Conservation (phyloP, 1,140 invertebrate species). For the Pachypeltis micranthus region DNA sequence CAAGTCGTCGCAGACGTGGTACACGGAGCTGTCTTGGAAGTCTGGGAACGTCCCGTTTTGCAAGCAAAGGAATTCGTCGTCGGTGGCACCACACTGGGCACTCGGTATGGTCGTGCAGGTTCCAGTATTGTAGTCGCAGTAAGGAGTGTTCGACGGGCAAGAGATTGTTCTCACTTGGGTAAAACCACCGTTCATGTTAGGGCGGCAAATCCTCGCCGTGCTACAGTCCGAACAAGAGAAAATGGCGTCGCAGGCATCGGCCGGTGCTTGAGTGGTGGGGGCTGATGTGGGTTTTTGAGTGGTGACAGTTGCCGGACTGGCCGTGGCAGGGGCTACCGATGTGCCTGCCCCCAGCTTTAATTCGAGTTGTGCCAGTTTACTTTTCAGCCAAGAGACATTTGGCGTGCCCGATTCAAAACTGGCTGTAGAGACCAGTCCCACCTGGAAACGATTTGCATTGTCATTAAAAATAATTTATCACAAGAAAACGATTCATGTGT, state of each 20-base stretch:
- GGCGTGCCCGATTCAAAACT: too few species aligned
- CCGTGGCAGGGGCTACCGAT: too few species aligned
- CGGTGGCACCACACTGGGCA: background rate
- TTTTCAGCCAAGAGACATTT: too few species aligned
- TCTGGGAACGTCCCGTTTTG: conserved; percentile 16
- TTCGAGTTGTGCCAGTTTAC: too few species aligned
- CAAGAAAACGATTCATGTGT: too few species aligned
- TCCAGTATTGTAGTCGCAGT: conserved; percentile 14
- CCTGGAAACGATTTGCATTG: too few species aligned
- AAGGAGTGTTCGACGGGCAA: conserved; percentile 4
- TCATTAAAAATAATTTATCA: too few species aligned
- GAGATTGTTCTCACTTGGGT: background rate
- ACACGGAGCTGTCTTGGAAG: background rate
- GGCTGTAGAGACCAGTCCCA: too few species aligned
- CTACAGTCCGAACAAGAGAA: conserved; percentile 13
- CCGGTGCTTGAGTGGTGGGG: too few species aligned
- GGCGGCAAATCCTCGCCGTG: conserved; percentile 14
- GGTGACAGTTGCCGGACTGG: too few species aligned
- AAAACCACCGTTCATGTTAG: background rate
- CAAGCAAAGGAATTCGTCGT: conserved; percentile 16
- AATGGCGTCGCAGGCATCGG: background rate
- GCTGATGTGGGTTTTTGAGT: too few species aligned
- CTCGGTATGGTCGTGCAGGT: background rate
- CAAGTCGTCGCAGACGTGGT: background rate
- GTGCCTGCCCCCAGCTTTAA: too few species aligned